These are phyloP conservation scores for Rhea pennata DNA, from an alignment of 2,113 vertebrate genomes.

Conservation along the genomic window DNA sequence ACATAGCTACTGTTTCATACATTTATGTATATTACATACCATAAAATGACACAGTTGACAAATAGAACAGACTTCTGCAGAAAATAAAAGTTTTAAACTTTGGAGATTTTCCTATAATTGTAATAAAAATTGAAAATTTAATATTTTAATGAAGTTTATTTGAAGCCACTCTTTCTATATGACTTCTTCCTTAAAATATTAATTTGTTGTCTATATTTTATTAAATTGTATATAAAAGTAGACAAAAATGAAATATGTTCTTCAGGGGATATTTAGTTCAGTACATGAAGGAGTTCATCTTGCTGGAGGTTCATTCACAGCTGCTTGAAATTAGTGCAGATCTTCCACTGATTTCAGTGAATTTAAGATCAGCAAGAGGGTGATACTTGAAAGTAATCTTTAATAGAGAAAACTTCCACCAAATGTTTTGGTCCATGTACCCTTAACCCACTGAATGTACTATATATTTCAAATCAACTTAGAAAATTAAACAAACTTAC, in stretches of 20 bases:
- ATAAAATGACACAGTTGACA: neutral
- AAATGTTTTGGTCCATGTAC: neutral
- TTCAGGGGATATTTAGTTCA: neutral
- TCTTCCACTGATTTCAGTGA: neutral
- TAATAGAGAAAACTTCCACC: neutral
- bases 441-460: neutral
- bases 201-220: neutral
- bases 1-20: neutral
- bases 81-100: neutral
- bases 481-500: neutral
- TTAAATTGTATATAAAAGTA: neutral
- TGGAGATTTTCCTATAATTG: neutral
- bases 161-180: neutral
- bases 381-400: neutral
- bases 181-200: neutral
- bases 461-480: neutral
- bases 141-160: neutral
- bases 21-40: neutral
- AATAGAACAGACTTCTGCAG: neutral
- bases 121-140: fast-evolving
- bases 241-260: neutral
- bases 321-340: neutral
- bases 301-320: neutral
- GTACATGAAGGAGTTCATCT: neutral
- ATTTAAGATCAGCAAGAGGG: neutral